Percentiles rank a stretch among this genome's conserved stretches.
Evolutionary conservation across 2,113 vertebrate species (phyloP).

Genomic region (Anolis sagrei): DNA sequence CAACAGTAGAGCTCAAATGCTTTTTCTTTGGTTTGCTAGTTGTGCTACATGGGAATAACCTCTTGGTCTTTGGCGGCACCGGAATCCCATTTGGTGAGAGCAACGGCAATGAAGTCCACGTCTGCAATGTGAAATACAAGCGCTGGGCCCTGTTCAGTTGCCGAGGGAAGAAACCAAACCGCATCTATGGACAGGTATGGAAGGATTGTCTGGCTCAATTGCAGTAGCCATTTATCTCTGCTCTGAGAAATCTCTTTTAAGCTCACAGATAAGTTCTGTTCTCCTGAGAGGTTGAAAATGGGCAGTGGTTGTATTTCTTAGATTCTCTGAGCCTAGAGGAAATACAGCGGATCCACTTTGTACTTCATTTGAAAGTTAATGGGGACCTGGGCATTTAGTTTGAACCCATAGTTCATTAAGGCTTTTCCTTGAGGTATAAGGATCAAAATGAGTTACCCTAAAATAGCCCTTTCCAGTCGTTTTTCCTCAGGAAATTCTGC

Average conservation of each 20-base stretch:
- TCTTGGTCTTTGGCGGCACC: constrained; percentile 95
- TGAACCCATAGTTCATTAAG: not conserved
- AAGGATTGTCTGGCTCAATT: no score
- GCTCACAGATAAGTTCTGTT: no score
- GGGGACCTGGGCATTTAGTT: not conserved
- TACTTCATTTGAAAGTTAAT: not conserved
- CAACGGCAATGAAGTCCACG: constrained; percentile 95
- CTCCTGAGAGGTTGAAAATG: no score
- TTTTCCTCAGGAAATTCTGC: no score
- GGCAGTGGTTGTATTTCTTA: not conserved
- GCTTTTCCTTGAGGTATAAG: not conserved
- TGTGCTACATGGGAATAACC: constrained; percentile 95
- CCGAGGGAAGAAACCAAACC: constrained; percentile 94
- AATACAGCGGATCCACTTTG: no score
- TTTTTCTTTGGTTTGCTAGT: constrained; percentile 76
- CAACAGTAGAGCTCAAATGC: not conserved
- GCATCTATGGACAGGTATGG: constrained; percentile 95
- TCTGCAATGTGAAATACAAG: constrained; percentile 97
- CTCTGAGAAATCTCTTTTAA: not conserved
- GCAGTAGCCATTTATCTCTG: not conserved
- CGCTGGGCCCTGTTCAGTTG: constrained; percentile 96
- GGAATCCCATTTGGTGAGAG: constrained; percentile 98
- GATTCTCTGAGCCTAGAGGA: not conserved
- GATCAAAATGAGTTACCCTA: not conserved
- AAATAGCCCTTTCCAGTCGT: no score